phyloP scores from a whole-genome alignment of 2,797 vertebrate genomes.

The Discoglossus pictus region DNA sequence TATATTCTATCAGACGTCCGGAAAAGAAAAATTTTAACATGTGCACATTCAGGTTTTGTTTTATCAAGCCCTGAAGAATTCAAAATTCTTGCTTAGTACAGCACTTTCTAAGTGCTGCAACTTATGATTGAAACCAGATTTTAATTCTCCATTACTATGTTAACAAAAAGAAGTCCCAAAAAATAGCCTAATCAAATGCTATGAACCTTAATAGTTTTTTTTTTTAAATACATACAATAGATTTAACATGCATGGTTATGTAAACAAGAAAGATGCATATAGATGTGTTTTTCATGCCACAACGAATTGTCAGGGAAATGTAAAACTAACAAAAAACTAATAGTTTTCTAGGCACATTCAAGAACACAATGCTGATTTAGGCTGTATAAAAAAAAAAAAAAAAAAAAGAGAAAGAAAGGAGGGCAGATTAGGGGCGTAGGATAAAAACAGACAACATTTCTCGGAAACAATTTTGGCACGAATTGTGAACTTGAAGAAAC shows the following conservation, averaged over 20 bases:
- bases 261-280: not conserved
- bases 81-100: conserved; percentile 51
- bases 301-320: no score
- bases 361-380: no score
- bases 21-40: conserved; percentile 43
- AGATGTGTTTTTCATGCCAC: no score
- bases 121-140: conserved; percentile 59
- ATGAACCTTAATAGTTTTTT: conserved; percentile 1
- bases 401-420: no score
- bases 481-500: not conserved
- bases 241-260: not conserved
- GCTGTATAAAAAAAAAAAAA: no score
- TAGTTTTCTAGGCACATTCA: no score
- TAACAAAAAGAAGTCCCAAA: conserved; percentile 35
- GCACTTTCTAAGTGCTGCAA: conserved; percentile 53
- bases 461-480: conserved; percentile 17
- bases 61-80: conserved; percentile 52
- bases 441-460: not conserved
- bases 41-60: conserved; percentile 32
- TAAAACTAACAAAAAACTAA: no score
- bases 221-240: not conserved
- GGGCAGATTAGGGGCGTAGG: not conserved
- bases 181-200: conserved; percentile 10
- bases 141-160: conserved; percentile 41
- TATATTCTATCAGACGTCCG: conserved; percentile 39